Evolutionary conservation across 2,888 invertebrate species (phyloP).

Genomic region (Globia sparganii): DNA sequence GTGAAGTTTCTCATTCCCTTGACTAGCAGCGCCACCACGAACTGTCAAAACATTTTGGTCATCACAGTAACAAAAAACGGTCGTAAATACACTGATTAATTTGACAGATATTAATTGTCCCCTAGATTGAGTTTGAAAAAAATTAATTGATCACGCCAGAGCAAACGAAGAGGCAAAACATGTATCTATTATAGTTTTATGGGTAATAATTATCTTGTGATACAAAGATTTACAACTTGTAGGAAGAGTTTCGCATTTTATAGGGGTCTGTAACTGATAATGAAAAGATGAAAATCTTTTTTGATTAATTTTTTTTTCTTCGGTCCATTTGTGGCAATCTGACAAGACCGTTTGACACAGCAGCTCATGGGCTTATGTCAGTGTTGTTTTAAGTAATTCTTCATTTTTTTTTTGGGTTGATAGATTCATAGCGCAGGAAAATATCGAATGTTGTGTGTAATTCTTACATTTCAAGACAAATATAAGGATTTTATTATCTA

Average conservation of each 20-base stretch:
- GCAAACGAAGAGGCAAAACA: constrained; percentile 35
- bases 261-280: constrained; percentile 6
- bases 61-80: constrained; percentile 15
- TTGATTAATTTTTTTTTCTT: too few species aligned
- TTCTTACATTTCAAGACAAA: too few species aligned
- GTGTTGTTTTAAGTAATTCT: too few species aligned
- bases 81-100: constrained; percentile 51
- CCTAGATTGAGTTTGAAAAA: constrained; percentile 45
- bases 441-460: too few species aligned
- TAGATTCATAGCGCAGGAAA: too few species aligned
- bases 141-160: constrained; percentile 24
- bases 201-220: constrained; percentile 44
- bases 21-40: constrained; percentile 5
- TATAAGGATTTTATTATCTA: not conserved
- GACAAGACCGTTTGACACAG: too few species aligned
- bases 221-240: constrained; percentile 25
- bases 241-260: constrained; percentile 7
- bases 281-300: too few species aligned
- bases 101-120: constrained; percentile 61
- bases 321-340: too few species aligned
- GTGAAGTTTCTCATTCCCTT: not conserved
- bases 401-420: too few species aligned
- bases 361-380: too few species aligned
- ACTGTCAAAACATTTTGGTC: constrained; percentile 2
- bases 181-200: constrained; percentile 50